phyloP scores from a whole-genome alignment of 2,888 invertebrate genomes.

The Eudasyphora cyanicolor region DNA sequence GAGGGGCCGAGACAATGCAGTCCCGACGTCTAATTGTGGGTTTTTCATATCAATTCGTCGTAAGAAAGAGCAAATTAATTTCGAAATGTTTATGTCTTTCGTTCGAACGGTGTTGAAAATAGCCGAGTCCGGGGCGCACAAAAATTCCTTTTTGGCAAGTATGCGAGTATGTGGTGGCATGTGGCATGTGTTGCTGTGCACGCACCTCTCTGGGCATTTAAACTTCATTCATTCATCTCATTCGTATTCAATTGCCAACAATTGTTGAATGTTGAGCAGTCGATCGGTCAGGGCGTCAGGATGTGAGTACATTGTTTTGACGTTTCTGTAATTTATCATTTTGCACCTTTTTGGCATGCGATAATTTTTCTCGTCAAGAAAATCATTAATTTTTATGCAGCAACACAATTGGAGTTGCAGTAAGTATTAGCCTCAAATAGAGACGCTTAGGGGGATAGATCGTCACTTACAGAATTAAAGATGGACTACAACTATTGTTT shows the following conservation, averaged over 20 bases:
- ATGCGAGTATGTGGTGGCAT: not conserved
- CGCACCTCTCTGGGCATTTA: conserved; percentile 25
- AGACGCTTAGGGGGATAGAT: too few relatives aligned
- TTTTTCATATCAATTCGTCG: conserved; percentile 54
- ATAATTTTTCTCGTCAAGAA: conserved; percentile 20
- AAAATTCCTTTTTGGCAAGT: conserved; percentile 38
- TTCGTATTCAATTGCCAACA: conserved; percentile 31
- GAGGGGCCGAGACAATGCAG: conserved; percentile 2
- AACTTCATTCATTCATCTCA: too few relatives aligned
- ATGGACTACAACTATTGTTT: too few relatives aligned
- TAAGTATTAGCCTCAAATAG: too few relatives aligned
- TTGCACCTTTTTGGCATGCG: conserved; percentile 65
- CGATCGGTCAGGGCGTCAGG: too few relatives aligned
- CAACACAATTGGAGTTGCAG: too few relatives aligned
- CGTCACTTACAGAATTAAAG: too few relatives aligned
- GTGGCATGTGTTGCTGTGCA: conserved; percentile 45
- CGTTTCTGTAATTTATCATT: conserved; percentile 66
- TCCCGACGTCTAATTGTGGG: conserved; percentile 61
- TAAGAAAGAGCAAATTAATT: conserved; percentile 53
- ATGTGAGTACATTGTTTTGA: conserved; percentile 59
- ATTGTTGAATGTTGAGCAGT: conserved; percentile 36
- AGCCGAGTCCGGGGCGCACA: conserved; percentile 35
- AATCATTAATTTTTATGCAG: not conserved
- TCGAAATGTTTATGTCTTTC: conserved; percentile 48
- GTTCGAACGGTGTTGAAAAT: conserved; percentile 53